Percentiles rank a stretch among this genome's conserved stretches.
phyloP scores from a whole-genome alignment of 2,113 vertebrate genomes.

The Gasterosteus aculeatus region DNA sequence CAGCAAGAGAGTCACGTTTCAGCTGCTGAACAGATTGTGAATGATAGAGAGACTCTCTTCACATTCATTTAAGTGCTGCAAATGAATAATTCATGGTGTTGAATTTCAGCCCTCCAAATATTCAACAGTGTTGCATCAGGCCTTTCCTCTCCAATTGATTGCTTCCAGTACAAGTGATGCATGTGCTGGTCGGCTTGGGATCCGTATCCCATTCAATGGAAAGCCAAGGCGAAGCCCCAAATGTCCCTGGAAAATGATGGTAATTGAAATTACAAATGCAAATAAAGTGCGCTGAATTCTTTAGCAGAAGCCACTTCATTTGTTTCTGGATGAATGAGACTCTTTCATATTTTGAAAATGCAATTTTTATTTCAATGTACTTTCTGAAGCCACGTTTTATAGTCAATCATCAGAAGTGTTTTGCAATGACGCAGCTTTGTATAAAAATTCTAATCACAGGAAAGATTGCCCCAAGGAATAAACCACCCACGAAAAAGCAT shows the following conservation, averaged over 20 bases:
- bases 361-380: neutral
- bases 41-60: conserved; percentile 78
- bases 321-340: conserved; percentile 1
- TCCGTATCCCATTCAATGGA: conserved; percentile 25
- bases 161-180: conserved; percentile 37
- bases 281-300: conserved; percentile 15
- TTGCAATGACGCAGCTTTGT: neutral
- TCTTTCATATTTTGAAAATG: conserved; percentile 2
- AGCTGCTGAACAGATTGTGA: conserved; percentile 76
- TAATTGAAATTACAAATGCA: conserved; percentile 1
- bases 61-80: conserved; percentile 74
- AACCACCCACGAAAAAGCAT: conserved; percentile 25
- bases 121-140: conserved; percentile 65
- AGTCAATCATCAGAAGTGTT: conserved; percentile 7
- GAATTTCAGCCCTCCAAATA: conserved; percentile 73
- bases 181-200: conserved; percentile 31
- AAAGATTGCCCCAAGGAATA: conserved; percentile 1
- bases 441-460: neutral
- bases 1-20: conserved; percentile 72
- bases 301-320: neutral
- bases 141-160: conserved; percentile 56
- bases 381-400: no score
- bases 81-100: conserved; percentile 79
- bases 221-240: conserved; percentile 4
- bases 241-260: neutral